A percentile compares a stretch with the other conserved stretches of the same genome.
Evolutionary conservation across 2,888 invertebrate genomes (phyloP).

Genomic region (Minunthozetes semirufus): DNA sequence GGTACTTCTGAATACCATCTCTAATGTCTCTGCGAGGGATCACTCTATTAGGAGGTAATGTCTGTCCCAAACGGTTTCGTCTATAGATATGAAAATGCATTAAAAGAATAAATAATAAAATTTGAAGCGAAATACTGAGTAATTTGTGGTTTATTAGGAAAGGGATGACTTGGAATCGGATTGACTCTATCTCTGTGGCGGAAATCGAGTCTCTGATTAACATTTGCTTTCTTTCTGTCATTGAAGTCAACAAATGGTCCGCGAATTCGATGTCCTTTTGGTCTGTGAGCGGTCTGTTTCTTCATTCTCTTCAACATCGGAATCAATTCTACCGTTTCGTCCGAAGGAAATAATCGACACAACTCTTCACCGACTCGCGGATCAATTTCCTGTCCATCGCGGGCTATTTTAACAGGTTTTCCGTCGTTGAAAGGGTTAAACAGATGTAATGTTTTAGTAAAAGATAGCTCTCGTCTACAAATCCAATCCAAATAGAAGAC

Average conservation of each 20-base stretch:
- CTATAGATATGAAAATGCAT: neutral
- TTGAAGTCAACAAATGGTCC: constrained; percentile 31
- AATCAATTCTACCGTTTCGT: constrained; percentile 79
- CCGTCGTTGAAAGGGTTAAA: constrained; percentile 98
- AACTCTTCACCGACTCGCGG: constrained; percentile 89
- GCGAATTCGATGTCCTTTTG: constrained; percentile 28
- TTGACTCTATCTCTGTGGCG: constrained; percentile 14
- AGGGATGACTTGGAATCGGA: neutral
- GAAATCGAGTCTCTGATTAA: constrained; percentile 1
- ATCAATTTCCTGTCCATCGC: constrained; percentile 94
- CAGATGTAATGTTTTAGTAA: constrained; percentile 81
- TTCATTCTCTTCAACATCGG: constrained; percentile 61
- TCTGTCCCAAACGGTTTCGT: constrained; percentile 15
- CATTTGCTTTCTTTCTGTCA: constrained; percentile 14
- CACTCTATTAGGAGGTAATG: neutral
- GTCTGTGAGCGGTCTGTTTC: constrained; percentile 37
- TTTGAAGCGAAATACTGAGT: neutral
- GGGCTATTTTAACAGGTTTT: constrained; percentile 96
- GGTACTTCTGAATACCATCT: neutral
- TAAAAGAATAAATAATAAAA: neutral
- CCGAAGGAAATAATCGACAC: constrained; percentile 86
- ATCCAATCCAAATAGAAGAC: constrained; percentile 97
- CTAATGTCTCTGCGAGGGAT: constrained; percentile 15
- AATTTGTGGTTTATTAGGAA: neutral
- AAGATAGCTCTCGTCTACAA: constrained; percentile 82